Evolutionary conservation across 2,888 invertebrate genomes (phyloP).

Genomic region (Ophion ellenae): DNA sequence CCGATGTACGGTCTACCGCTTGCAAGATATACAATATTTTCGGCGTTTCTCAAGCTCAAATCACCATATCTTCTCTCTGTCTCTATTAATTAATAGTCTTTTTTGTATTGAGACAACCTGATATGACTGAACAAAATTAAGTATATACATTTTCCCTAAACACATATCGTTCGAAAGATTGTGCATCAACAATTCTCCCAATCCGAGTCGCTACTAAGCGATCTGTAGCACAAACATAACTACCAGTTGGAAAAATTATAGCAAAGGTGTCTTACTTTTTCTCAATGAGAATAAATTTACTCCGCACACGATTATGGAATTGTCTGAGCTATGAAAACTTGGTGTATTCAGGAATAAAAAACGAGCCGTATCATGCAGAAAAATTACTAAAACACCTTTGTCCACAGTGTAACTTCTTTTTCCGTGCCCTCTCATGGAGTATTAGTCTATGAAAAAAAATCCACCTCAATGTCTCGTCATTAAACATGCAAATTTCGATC

Average conservation of each 20-base stretch:
- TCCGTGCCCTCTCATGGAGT: not conserved
- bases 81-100: too few relatives aligned
- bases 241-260: not conserved
- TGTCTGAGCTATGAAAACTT: not conserved
- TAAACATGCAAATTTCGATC: constrained; percentile 20
- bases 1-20: too few relatives aligned
- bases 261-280: not conserved
- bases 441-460: not conserved
- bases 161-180: too few relatives aligned
- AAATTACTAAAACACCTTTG: constrained; percentile 17
- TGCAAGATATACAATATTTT: too few relatives aligned
- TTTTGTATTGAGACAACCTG: too few relatives aligned
- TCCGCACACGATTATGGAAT: not conserved
- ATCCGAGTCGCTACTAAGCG: not conserved
- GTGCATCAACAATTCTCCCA: not conserved
- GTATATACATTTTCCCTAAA: too few relatives aligned
- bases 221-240: not conserved
- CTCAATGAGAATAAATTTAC: constrained; percentile 11
- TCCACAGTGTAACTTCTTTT: not conserved
- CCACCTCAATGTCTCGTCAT: constrained; percentile 6
- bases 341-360: not conserved
- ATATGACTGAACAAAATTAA: too few relatives aligned
- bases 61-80: too few relatives aligned
- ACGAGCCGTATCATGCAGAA: not conserved
- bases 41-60: too few relatives aligned